Conservation (phyloP, 2,113 vertebrate genomes). For the Odocoileus hemionus region DNA sequence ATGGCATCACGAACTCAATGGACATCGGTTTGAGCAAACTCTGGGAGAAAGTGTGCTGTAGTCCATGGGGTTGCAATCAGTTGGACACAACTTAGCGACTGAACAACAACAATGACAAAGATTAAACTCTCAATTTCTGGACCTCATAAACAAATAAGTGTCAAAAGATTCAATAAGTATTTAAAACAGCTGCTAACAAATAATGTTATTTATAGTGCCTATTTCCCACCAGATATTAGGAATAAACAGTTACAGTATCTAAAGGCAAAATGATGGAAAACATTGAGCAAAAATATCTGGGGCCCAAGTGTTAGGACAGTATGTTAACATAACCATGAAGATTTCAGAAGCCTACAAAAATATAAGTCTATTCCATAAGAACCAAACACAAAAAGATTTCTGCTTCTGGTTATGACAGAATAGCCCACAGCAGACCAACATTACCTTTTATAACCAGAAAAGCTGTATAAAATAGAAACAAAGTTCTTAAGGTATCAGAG, state of each 20-base stretch:
- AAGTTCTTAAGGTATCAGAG: background rate
- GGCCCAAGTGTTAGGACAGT: background rate
- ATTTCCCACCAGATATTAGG: background rate
- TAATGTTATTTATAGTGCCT: background rate
- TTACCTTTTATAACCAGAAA: background rate
- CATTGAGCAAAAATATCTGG: background rate
- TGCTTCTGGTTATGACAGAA: background rate
- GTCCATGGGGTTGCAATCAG: background rate
- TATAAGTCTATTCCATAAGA: background rate
- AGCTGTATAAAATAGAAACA: background rate
- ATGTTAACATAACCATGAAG: background rate
- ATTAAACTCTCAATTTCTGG: slow-evolving; percentile 3
- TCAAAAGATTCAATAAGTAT: slow-evolving; percentile 4
- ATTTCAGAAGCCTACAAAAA: background rate
- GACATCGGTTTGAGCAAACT: background rate
- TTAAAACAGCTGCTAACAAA: slow-evolving; percentile 24
- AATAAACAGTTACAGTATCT: background rate
- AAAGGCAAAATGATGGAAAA: background rate
- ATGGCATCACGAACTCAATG: background rate
- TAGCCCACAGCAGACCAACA: background rate
- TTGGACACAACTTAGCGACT: background rate
- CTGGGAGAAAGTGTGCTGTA: background rate
- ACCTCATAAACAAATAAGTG: background rate
- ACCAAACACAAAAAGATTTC: slow-evolving; percentile 10
- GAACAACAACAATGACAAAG: background rate